Conservation (phyloP, 2,888 invertebrate species). For the Drosophila mimica region DNA sequence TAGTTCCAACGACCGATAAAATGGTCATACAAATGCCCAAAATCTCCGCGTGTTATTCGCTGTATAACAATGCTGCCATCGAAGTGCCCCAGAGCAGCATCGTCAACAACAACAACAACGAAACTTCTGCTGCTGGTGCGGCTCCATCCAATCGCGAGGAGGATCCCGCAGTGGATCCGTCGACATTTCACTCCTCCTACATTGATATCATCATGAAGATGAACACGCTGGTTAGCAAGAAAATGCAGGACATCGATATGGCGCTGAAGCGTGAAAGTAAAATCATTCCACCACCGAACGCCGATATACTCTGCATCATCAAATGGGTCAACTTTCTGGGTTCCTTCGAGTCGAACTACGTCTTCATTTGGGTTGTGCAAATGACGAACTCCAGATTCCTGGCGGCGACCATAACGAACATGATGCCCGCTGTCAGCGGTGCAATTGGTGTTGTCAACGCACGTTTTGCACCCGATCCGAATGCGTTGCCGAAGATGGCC, state of each 20-base stretch:
- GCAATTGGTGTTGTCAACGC: constrained; percentile 82
- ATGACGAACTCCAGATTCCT: constrained; percentile 70
- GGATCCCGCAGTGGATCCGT: constrained; percentile 8
- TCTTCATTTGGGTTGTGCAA: constrained; percentile 83
- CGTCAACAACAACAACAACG: not conserved
- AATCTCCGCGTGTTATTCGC: constrained; percentile 78
- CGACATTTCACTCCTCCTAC: constrained; percentile 65
- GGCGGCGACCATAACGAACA: constrained; percentile 80
- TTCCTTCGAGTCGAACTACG: constrained; percentile 77
- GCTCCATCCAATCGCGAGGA: not conserved
- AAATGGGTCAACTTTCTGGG: constrained; percentile 83
- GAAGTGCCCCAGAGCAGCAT: constrained; percentile 7
- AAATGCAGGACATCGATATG: constrained; percentile 84
- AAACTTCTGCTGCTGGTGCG: not conserved
- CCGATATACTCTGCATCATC: constrained; percentile 83
- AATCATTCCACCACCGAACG: constrained; percentile 81
- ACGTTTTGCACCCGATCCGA: constrained; percentile 61
- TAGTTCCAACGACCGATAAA: not conserved
- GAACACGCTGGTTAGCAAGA: constrained; percentile 83
- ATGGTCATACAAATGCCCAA: constrained; percentile 71
- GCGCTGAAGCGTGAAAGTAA: constrained; percentile 82
- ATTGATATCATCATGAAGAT: constrained; percentile 81
- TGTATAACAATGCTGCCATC: constrained; percentile 48
- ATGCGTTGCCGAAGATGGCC: constrained; percentile 75
- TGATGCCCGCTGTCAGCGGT: constrained; percentile 82